Percentiles rank a stretch among this genome's conserved stretches.
Evolutionary conservation across 2,797 vertebrate species (phyloP).

Genomic region (Synaphobranchus kaupii): DNA sequence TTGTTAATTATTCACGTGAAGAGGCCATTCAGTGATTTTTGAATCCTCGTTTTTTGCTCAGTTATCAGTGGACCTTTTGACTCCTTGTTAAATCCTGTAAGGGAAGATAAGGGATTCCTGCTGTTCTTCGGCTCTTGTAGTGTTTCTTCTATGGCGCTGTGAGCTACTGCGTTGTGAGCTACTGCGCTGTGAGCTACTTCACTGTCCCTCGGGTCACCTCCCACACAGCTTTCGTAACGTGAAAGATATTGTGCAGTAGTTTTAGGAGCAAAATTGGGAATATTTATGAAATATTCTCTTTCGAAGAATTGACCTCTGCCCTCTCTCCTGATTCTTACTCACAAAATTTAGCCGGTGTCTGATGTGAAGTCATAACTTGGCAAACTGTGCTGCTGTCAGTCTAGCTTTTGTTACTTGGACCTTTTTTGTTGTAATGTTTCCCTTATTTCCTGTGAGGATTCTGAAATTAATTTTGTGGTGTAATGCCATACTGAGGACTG

Average conservation of each 20-base stretch:
- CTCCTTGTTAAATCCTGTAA: background rate
- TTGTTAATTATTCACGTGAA: conserved; percentile 66
- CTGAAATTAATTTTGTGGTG: background rate
- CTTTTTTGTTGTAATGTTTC: too few species aligned
- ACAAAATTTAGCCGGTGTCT: background rate
- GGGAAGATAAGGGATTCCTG: background rate
- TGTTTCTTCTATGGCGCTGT: background rate
- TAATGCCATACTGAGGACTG: background rate
- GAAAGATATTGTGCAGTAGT: conserved; percentile 29
- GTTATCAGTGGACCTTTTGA: conserved; percentile 7
- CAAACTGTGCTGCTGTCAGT: too few species aligned
- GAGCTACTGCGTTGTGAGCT: background rate
- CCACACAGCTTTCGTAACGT: conserved; percentile 24
- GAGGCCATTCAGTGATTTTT: conserved; percentile 47
- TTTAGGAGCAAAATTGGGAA: background rate
- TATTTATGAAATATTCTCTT: background rate
- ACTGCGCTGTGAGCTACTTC: background rate
- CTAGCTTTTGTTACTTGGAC: too few species aligned
- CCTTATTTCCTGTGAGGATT: background rate
- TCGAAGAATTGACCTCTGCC: background rate
- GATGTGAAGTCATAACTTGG: background rate
- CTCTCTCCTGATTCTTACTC: background rate
- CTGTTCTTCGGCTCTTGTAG: background rate
- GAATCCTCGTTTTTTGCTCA: conserved; percentile 35
- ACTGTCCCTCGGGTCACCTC: background rate